phyloP scores from a whole-genome alignment of 2,888 invertebrate species.

The Caenorhabditis drosophilae region DNA sequence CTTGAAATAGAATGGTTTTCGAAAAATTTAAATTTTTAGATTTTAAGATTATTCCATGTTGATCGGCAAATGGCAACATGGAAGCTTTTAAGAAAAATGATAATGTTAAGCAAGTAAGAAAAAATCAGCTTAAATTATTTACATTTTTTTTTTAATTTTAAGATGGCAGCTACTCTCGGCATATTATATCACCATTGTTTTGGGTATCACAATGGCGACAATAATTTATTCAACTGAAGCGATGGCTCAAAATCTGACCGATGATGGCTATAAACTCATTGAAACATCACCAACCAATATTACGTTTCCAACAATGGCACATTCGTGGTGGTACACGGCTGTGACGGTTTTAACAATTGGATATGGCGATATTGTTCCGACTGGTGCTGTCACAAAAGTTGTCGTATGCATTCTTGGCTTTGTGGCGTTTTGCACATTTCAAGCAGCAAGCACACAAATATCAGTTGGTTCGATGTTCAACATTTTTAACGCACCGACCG shows the following conservation, averaged over 20 bases:
- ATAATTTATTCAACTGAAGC: constrained; percentile 51
- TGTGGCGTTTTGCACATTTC: constrained; percentile 55
- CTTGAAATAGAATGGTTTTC: too few relatives aligned
- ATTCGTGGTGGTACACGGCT: constrained; percentile 63
- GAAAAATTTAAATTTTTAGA: constrained; percentile 50
- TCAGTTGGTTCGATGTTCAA: constrained; percentile 47
- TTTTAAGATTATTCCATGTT: constrained; percentile 62
- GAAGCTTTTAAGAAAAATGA: constrained; percentile 54
- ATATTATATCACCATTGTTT: constrained; percentile 57
- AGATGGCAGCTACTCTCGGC: constrained; percentile 53
- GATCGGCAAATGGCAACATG: constrained; percentile 62
- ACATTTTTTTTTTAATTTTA: background rate
- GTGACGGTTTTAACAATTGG: constrained; percentile 59
- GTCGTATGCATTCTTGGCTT: constrained; percentile 58
- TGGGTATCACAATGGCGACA: constrained; percentile 48
- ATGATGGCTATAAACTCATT: constrained; percentile 14
- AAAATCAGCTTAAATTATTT: background rate
- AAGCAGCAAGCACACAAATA: constrained; percentile 57
- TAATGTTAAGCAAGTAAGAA: constrained; percentile 46
- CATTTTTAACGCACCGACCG: background rate
- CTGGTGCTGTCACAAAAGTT: constrained; percentile 54
- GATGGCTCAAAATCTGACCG: constrained; percentile 18
- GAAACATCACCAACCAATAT: constrained; percentile 12
- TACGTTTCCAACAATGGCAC: constrained; percentile 44
- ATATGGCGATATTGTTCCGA: constrained; percentile 62